Percentiles rank a stretch among this genome's conserved stretches.
phyloP scores from a whole-genome alignment of 2,113 vertebrate species.

The Aspidoscelis tigris region DNA sequence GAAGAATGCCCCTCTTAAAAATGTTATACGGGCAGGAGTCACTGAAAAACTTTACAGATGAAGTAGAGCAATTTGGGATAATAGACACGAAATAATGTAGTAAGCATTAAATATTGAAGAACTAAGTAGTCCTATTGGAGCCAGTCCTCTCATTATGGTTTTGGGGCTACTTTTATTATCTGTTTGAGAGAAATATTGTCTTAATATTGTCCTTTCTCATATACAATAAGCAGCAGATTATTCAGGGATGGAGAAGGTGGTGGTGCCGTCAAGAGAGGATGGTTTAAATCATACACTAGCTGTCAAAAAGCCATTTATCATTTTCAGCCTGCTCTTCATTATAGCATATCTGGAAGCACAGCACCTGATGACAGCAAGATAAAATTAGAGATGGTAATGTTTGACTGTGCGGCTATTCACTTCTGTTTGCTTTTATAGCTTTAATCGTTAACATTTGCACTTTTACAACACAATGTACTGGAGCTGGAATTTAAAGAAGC shows the following conservation, averaged over 20 bases:
- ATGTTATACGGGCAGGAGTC: constrained; percentile 59
- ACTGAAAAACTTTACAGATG: constrained; percentile 48
- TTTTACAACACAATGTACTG: not conserved
- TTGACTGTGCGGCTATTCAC: constrained; percentile 54
- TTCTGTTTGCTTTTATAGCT: constrained; percentile 31
- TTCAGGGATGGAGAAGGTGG: constrained; percentile 21
- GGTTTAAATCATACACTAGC: constrained; percentile 42
- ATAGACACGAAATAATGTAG: constrained; percentile 59
- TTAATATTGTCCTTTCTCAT: constrained; percentile 27
- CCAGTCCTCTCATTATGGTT: constrained; percentile 46
- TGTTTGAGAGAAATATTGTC: constrained; percentile 54
- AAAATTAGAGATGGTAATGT: constrained; percentile 55
- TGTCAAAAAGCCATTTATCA: constrained; percentile 62
- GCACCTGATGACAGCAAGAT: constrained; percentile 49
- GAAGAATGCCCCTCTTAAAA: constrained; percentile 57
- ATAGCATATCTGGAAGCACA: constrained; percentile 36
- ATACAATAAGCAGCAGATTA: constrained; percentile 1
- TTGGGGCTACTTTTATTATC: constrained; percentile 44
- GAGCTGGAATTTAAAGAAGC: constrained; percentile 26
- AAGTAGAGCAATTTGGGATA: constrained; percentile 53
- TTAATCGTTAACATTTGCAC: constrained; percentile 27
- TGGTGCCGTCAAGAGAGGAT: not conserved
- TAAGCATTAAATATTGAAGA: constrained; percentile 48
- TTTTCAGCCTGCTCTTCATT: constrained; percentile 56
- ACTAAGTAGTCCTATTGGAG: constrained; percentile 33